Percentiles rank a stretch among this genome's conserved stretches.
Conservation (phyloP, 2,113 vertebrate species). For the Lanius collurio region DNA sequence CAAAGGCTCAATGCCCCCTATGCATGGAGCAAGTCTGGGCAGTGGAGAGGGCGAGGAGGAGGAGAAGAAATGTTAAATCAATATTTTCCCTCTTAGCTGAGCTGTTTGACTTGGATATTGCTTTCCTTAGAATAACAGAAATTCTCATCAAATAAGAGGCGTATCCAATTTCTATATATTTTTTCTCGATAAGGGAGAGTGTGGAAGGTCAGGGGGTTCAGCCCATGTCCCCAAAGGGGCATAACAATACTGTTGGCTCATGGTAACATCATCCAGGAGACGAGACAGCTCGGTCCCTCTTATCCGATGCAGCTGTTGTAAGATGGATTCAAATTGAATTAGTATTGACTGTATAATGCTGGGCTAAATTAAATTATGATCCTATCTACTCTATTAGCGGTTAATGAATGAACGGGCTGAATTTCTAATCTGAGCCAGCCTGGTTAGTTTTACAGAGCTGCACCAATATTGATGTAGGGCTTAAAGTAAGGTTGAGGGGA, state of each 20-base stretch:
- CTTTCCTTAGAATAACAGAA: slow-evolving; percentile 44
- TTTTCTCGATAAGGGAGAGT: slow-evolving; percentile 28
- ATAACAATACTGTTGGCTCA: slow-evolving; percentile 54
- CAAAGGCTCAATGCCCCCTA: neutral
- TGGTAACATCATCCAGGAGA: slow-evolving; percentile 43
- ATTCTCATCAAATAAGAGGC: slow-evolving; percentile 13
- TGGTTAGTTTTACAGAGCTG: slow-evolving; percentile 42
- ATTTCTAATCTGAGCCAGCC: slow-evolving; percentile 53
- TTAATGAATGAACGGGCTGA: slow-evolving; percentile 45
- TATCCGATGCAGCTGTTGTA: slow-evolving; percentile 56
- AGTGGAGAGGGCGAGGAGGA: neutral
- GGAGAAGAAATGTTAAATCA: slow-evolving; percentile 37
- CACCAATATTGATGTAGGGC: slow-evolving; percentile 18
- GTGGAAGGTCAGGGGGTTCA: slow-evolving; percentile 29
- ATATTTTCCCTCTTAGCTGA: slow-evolving; percentile 47
- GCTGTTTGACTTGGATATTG: slow-evolving; percentile 44
- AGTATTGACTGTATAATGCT: slow-evolving; percentile 53
- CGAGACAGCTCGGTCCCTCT: slow-evolving; percentile 33
- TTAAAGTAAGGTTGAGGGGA: neutral
- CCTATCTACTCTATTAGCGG: slow-evolving; percentile 55
- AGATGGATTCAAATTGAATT: slow-evolving; percentile 60
- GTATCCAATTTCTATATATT: slow-evolving; percentile 48
- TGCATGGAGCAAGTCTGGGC: neutral
- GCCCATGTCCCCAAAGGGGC: slow-evolving; percentile 23
- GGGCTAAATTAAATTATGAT: slow-evolving; percentile 65